These are phyloP conservation scores for Takifugu rubripes DNA, from an alignment of 2,797 vertebrate species.

Conservation along the genomic window DNA sequence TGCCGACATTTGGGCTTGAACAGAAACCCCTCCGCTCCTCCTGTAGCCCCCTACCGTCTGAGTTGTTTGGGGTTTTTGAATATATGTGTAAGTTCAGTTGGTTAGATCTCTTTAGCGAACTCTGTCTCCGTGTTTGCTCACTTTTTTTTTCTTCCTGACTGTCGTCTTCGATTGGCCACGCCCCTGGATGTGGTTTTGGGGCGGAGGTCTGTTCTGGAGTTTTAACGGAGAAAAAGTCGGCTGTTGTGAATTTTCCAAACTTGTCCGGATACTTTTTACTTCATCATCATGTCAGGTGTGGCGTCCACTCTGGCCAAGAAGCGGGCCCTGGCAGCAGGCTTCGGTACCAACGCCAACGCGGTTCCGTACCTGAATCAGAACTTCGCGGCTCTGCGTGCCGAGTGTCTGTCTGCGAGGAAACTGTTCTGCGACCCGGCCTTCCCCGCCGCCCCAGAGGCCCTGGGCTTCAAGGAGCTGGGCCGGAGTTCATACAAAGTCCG, in stretches of 20 bases:
- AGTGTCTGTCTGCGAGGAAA: constrained; percentile 66
- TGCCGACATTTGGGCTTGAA: too few species aligned
- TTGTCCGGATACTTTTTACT: neutral
- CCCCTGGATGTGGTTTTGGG: constrained; percentile 17
- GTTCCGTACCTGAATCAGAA: constrained; percentile 82
- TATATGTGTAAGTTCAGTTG: too few species aligned
- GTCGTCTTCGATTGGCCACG: neutral
- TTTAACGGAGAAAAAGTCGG: neutral
- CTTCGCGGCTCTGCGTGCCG: constrained; percentile 70
- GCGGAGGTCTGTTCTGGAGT: constrained; percentile 29
- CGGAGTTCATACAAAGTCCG: constrained; percentile 78
- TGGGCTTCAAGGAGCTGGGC: constrained; percentile 88
- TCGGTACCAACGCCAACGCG: constrained; percentile 81
- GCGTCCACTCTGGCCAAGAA: constrained; percentile 78
- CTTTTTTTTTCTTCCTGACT: too few species aligned
- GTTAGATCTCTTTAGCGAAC: too few species aligned
- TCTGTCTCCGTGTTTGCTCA: too few species aligned
- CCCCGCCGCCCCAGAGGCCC: constrained; percentile 73
- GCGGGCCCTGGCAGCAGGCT: constrained; percentile 77
- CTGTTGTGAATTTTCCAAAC: neutral
- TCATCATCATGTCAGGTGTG: constrained; percentile 78
- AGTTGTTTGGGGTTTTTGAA: too few species aligned
- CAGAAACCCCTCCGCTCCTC: too few species aligned
- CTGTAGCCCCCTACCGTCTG: too few species aligned
- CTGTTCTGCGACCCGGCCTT: constrained; percentile 87